These are phyloP conservation scores for Pristionchus entomophagus DNA, from an alignment of 2,888 invertebrate species.

Conservation along the genomic window DNA sequence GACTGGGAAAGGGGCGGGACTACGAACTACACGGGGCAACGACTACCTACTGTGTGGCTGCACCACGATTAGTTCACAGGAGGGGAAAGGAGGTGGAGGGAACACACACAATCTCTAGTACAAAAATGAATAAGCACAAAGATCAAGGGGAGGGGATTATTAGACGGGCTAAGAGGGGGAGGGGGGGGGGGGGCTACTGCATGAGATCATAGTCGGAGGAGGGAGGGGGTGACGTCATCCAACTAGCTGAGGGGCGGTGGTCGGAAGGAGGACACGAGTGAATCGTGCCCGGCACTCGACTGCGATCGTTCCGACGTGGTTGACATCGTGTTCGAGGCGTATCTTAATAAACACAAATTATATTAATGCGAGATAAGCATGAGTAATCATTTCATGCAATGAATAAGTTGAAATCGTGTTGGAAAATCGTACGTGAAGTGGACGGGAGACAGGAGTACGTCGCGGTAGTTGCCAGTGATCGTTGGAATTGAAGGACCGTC, in stretches of 20 bases:
- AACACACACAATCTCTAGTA: not conserved
- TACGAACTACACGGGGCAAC: not conserved
- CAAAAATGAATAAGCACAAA: not conserved
- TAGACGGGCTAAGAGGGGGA: not conserved
- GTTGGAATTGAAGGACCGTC: constrained; percentile 13
- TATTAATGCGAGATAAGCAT: too few relatives aligned
- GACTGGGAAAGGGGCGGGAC: not conserved
- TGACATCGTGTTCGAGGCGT: constrained; percentile 19
- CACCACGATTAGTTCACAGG: constrained; percentile 16
- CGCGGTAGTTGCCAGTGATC: not conserved
- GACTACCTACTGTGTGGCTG: not conserved
- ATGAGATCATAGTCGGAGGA: not conserved
- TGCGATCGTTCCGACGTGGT: constrained; percentile 32
- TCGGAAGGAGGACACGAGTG: constrained; percentile 30
- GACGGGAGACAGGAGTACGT: not conserved
- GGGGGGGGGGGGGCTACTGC: too few relatives aligned
- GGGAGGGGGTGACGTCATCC: not conserved
- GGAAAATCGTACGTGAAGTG: constrained; percentile 10
- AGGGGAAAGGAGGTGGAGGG: not conserved
- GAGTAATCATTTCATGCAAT: too few relatives aligned
- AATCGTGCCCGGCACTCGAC: constrained; percentile 20
- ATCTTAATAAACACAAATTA: too few relatives aligned
- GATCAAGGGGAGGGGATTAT: not conserved
- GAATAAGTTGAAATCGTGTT: too few relatives aligned
- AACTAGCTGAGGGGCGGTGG: constrained; percentile 11